Base-by-base conservation (phyloP, 1,140 invertebrate genomes). In the Chironomus tepperi region DNA sequence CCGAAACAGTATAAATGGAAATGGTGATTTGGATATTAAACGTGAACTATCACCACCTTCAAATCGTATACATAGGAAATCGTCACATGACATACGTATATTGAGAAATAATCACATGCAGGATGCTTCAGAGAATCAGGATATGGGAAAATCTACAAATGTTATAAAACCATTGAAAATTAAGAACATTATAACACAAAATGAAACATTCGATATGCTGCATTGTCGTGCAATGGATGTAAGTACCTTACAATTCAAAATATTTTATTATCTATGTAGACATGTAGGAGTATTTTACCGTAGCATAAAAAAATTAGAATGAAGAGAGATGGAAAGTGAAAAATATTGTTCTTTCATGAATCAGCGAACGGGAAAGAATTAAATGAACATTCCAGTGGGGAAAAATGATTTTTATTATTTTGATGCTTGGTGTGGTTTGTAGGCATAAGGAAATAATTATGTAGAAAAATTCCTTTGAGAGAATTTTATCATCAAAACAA, bases 161-260 rank as follows among this genome's bases (percentile, higher is more conserved):
- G 82, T 79, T 67, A 15, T 75, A 15, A 82, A 81, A 74, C 86
- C 87, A 3, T 85, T 88, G 18, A 85, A 87, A 74, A 79, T 89
- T 24, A 84, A 84, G 78, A 89, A 89, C 81, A 79, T 89, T 15
- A 81, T 84, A 75, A 83, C 86, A 64, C 85, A 86, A 79, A 86
- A 85, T 10, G 87, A 88, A 76, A 85, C 86, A 1, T 88, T 88
- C 76, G 88, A 90, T 79, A 85, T 85, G 16, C 78, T 89, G 75
- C 86, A 89, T 79, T 78, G 83, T 15, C 85, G 84, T 77, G 83
- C 84, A 74, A 82, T 80, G 2, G 85, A 87, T 83, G 87, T 88
- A 80, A 82, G 79, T 77, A 75, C 5, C 43, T 10, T 47, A 57
- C 12, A 57, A 34, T 34, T 34, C 24, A 34, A 34, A 34, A 1